Percentiles rank a stretch among this genome's conserved stretches.
phyloP scores from a whole-genome alignment of 2,797 vertebrate species.

The Trematomus bernacchii region DNA sequence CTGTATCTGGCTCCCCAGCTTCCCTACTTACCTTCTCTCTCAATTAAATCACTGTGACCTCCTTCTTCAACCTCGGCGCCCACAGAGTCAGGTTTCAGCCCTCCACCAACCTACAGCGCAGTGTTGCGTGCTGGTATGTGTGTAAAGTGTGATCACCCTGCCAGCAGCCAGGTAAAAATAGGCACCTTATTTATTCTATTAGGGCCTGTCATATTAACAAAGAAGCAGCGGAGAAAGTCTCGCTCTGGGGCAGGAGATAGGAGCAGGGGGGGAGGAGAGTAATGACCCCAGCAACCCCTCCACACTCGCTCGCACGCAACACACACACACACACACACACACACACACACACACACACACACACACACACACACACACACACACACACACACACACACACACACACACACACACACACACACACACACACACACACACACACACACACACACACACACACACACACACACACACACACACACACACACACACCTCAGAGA shows the following conservation, averaged over 20 bases:
- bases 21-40: constrained; percentile 38
- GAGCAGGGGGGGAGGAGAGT: constrained; percentile 1
- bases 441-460: too few relatives aligned
- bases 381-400: too few relatives aligned
- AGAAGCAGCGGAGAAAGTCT: constrained; percentile 47
- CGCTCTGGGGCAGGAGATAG: constrained; percentile 26
- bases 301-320: constrained; percentile 17
- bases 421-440: too few relatives aligned
- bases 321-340: not conserved
- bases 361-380: too few relatives aligned
- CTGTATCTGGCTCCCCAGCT: constrained; percentile 11
- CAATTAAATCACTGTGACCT: constrained; percentile 57
- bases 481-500: constrained; percentile 26
- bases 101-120: constrained; percentile 30
- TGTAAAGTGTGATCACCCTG: constrained; percentile 53
- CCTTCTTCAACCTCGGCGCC: constrained; percentile 34
- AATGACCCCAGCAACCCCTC: constrained; percentile 26
- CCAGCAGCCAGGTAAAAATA: constrained; percentile 72
- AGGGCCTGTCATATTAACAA: constrained; percentile 69
- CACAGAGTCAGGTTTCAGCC: constrained; percentile 50
- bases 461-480: too few relatives aligned
- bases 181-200: constrained; percentile 74
- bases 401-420: too few relatives aligned
- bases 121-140: constrained; percentile 26
- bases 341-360: too few relatives aligned